Conservation (phyloP, 2,797 vertebrate genomes). For the Lithobates pipiens region DNA sequence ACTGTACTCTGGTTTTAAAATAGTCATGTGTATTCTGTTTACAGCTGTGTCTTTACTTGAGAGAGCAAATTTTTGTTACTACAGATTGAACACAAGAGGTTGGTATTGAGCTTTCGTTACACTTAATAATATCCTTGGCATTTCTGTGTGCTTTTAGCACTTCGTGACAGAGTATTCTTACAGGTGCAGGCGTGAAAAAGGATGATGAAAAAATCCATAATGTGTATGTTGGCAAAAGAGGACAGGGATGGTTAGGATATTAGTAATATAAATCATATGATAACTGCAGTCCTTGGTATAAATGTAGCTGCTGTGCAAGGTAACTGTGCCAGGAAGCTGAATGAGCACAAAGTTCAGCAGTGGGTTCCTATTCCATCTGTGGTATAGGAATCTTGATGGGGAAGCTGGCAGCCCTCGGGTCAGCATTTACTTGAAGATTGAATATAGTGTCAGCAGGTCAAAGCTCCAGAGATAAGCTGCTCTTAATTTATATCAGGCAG, state of each 20-base stretch:
- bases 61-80: not conserved
- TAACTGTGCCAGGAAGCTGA: conserved; percentile 50
- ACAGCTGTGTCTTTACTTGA: not conserved
- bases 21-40: not conserved
- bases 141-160: conserved; percentile 23
- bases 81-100: conserved; percentile 69
- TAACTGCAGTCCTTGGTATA: conserved; percentile 49
- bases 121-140: not conserved
- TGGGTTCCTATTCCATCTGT: conserved; percentile 55
- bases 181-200: conserved; percentile 45
- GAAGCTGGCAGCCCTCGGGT: conserved; percentile 52
- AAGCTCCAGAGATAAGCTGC: conserved; percentile 48
- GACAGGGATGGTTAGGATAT: conserved; percentile 46
- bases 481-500: conserved; percentile 46
- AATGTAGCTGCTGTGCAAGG: conserved; percentile 38
- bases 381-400: conserved; percentile 53
- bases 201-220: conserved; percentile 28
- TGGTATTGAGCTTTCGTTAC: conserved; percentile 64
- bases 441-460: conserved; percentile 54
- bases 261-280: conserved; percentile 61
- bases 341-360: conserved; percentile 56
- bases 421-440: conserved; percentile 54
- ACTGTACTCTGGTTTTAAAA: no score
- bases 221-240: conserved; percentile 51
- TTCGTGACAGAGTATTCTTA: conserved; percentile 6